phyloP scores from a whole-genome alignment of 2,888 invertebrate species.

The Ypsolopha sequella region DNA sequence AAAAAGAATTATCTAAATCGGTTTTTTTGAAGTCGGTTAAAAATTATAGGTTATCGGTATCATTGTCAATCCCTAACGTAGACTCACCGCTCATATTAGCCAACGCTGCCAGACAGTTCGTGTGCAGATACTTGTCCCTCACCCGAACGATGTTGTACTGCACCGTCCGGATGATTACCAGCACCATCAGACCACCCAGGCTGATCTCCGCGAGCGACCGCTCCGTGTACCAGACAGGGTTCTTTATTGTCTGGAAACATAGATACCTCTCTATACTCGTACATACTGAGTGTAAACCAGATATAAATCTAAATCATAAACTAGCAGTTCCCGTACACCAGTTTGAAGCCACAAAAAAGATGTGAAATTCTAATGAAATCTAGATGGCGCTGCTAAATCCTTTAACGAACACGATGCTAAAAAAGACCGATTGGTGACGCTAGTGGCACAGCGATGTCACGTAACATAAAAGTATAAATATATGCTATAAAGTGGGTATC shows the following conservation, averaged over 20 bases:
- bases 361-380: too few species aligned
- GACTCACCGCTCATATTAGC: conserved; percentile 96
- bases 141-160: conserved; percentile 98
- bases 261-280: not conserved
- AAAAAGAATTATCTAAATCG: too few species aligned
- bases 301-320: too few species aligned
- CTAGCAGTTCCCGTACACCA: too few species aligned
- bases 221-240: conserved; percentile 95
- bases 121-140: conserved; percentile 97
- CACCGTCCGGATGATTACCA: conserved; percentile 96
- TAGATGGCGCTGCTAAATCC: too few species aligned
- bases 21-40: not conserved
- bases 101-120: conserved; percentile 97
- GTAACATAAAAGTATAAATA: too few species aligned
- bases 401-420: too few species aligned
- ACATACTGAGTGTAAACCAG: not conserved
- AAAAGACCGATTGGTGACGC: too few species aligned
- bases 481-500: too few species aligned
- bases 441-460: too few species aligned
- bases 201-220: conserved; percentile 92
- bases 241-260: conserved; percentile 80
- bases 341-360: too few species aligned
- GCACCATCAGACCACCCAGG: conserved; percentile 91
- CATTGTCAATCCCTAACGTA: not conserved
- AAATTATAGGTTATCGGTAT: too few species aligned